Evolutionary conservation across 2,888 invertebrate genomes (phyloP), one percentile per base, ranked within the genome.

Genomic region (Agrotis segetum): DNA sequence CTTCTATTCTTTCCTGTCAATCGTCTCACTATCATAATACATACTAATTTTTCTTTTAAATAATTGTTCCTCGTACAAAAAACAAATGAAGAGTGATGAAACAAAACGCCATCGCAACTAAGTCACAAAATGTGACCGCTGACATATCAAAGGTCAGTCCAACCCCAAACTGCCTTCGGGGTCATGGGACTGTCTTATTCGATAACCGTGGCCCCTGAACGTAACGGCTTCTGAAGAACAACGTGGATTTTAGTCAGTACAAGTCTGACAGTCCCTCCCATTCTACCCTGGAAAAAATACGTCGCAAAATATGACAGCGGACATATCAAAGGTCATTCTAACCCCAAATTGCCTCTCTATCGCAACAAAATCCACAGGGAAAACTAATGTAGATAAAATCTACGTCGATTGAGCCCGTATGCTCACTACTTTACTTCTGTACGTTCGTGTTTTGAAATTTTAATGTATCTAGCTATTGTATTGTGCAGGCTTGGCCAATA

Each of bases 361-460:
- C 49, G 55, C 53, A 66, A 69, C 44, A 55, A 11, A 60, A 58
- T 50, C 49, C 50, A 67, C 19, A 19, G 53, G 49, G 65, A 68
- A 81, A 65, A 40, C 67, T 58, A 56, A 67, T 64, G 17, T 67
- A 72, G 76, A 82, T 82, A 82, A 50, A 24, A 85, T 82, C 79
- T 75, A 75, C 62, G 50, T 70, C 47, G 52, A 73, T 71, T 59
- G 47, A 59, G 59, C 87, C 87, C 87, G 86, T 83, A 84, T 87
- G 60, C 61, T n/a, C 6, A 46, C 24, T 65, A 53, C 67, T 46
- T 62, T 76, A 64, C 61, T 46, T 55, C 56, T n/a, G 11, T 62
- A 56, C 44, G 70, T 67, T 82, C 83, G 85, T 87, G 87, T 64
- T 79, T 67, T 80, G 87, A 82, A 87, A 81, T 59, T 73, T 77